phyloP scores from a whole-genome alignment of 2,113 vertebrate genomes.

The Phaethornis superciliosus region DNA sequence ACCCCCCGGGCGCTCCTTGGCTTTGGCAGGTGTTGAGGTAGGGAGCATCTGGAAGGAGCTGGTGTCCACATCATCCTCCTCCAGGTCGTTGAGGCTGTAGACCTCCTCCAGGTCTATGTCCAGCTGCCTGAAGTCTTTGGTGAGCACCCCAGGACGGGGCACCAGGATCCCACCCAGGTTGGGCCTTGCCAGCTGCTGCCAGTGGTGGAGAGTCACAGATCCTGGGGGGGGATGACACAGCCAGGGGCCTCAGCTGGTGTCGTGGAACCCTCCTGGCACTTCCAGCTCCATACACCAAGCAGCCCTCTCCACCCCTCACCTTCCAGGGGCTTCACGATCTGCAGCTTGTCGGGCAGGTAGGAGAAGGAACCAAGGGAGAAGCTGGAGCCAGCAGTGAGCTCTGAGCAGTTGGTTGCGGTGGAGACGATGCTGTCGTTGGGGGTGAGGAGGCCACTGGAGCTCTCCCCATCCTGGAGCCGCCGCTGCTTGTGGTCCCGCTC shows the following conservation, averaged over 20 bases:
- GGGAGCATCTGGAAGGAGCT: conserved; percentile 61
- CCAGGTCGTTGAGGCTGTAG: conserved; percentile 86
- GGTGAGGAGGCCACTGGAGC: conserved; percentile 84
- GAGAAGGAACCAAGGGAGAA: conserved; percentile 79
- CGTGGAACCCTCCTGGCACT: accelerated
- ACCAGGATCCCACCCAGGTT: conserved; percentile 84
- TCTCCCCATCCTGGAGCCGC: conserved; percentile 68
- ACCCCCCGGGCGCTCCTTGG: conserved; percentile 72
- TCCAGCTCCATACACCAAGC: accelerated
- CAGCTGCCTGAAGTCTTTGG: conserved; percentile 88
- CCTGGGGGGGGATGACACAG: conserved; percentile 55
- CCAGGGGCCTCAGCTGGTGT: not conserved
- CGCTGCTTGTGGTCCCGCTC: conserved; percentile 79
- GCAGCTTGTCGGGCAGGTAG: conserved; percentile 85
- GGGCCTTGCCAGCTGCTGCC: conserved; percentile 88
- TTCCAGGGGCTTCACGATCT: conserved; percentile 90
- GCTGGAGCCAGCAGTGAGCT: conserved; percentile 73
- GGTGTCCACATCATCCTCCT: conserved; percentile 85
- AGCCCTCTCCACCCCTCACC: conserved; percentile 57
- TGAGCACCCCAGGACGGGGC: conserved; percentile 82
- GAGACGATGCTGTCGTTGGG: conserved; percentile 82
- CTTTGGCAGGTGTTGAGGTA: conserved; percentile 59
- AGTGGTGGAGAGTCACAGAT: conserved; percentile 86
- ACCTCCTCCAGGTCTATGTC: conserved; percentile 84
- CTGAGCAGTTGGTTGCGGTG: conserved; percentile 79